A percentile compares a stretch with the other conserved stretches of the same genome.
Conservation (phyloP, 2,797 vertebrate species). For the Silurus lanzhouensis region DNA sequence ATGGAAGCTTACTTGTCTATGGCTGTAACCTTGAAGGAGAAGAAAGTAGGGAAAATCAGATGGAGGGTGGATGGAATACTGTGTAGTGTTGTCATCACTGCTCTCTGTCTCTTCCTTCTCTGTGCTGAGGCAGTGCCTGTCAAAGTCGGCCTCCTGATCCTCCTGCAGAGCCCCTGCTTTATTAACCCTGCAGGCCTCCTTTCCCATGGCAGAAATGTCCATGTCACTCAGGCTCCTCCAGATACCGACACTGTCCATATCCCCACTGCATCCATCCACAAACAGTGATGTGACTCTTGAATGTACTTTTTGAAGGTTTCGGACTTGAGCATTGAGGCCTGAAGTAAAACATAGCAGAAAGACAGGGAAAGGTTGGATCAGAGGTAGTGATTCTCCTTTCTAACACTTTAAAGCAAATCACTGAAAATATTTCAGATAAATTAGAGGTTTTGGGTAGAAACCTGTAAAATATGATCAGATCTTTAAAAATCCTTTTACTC, state of each 20-base stretch:
- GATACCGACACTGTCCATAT: slow-evolving; percentile 64
- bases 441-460: not conserved
- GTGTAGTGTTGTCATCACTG: slow-evolving; percentile 77
- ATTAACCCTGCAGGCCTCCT: slow-evolving; percentile 60
- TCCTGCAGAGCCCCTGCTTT: slow-evolving; percentile 56
- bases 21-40: slow-evolving; percentile 76
- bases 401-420: not conserved
- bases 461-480: not conserved
- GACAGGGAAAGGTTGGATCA: not conserved
- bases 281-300: slow-evolving; percentile 76
- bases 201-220: slow-evolving; percentile 71
- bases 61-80: slow-evolving; percentile 78
- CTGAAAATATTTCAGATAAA: not conserved
- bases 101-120: slow-evolving; percentile 82
- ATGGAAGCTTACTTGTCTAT: slow-evolving; percentile 70
- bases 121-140: slow-evolving; percentile 65
- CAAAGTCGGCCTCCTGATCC: slow-evolving; percentile 71
- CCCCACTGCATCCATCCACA: slow-evolving; percentile 68
- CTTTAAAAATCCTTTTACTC: not conserved
- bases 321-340: slow-evolving; percentile 78
- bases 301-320: slow-evolving; percentile 71
- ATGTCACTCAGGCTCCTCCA: slow-evolving; percentile 81
- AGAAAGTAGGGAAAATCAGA: slow-evolving; percentile 81
- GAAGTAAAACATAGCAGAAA: slow-evolving; percentile 15
- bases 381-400: not conserved